Evolutionary conservation across 2,888 invertebrate species (phyloP), one percentile per base, ranked within the genome.

Genomic region (Pediacus dermestoides): DNA sequence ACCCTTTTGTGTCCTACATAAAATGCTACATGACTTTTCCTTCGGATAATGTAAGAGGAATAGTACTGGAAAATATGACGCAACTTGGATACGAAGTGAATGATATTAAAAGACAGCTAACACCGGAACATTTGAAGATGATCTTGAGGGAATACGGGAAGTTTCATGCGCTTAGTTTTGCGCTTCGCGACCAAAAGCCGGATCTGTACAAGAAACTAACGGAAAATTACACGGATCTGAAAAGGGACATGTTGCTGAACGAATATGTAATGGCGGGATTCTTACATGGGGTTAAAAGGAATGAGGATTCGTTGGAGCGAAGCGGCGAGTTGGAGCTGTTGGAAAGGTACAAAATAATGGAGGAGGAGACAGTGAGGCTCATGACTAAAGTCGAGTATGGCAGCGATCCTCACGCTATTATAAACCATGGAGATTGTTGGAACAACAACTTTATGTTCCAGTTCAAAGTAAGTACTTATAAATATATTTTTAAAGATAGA

Each of bases 131-230:
- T 11, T 22, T 44, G 2, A 23, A 40, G 27, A 21, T 37, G 6
- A 41, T 52, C 3, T 27, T 58, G 14, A 34, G 37, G 9, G 31
- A 38, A n/a, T 48, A 52, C 27, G 57, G 52, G 4, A 51, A 45
- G 22, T 37, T 43, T 3, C 57, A 58, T 16, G 56, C 52, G 2
- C 9, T 50, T 8, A 51, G 52, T 4, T 50, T 52, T 28, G 57
- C 46, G 1, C 27, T 55, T 18, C 36, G 36, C 15, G 38, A 49
- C 7, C 46, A 48, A 22, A 37, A 48, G 12, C 49, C 44, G 1
- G 30, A 41, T 11, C 3, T 41, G n/a, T 53, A 46, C 26, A 9
- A 28, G 11, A 25, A 42, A n/a, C n/a, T 53, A 2, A 23, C 39
- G 2, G 15, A 7, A 11, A 15, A 32, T 6, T 27, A 36, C 22